Base-by-base conservation (phyloP, 2,888 invertebrate species). In the Ceramica pisi region DNA sequence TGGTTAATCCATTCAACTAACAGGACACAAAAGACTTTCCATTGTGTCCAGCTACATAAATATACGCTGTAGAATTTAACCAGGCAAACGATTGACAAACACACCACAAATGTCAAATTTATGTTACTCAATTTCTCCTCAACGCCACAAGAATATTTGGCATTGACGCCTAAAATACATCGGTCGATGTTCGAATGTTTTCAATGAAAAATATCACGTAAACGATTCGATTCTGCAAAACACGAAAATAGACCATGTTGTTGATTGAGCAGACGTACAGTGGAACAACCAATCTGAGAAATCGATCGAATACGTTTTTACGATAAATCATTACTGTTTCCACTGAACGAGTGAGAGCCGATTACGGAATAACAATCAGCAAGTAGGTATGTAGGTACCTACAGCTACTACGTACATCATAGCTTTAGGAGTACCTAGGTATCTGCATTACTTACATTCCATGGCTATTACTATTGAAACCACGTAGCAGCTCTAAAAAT, bases 401-500 rank as follows among this genome's bases (percentile, higher is more conserved):
- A 41, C 6, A 41, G 10, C 5, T 8, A n/a, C 9, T 35, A 38
- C 12, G 5, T 46, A 63, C 35, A n/a, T 23, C 19, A 38, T 31
- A 53, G 10, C 44, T 57, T 46, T 48, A 59, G 23, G 35, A 55
- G 55, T 56, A 56, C 12, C 6, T 31, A 31, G 31, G 10, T 56
- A 31, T 0, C 2, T 21, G 65, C 7, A 21, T 57, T 62, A 48
- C 19, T 10, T 35, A 51, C 26, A 8, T 19, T 21, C 48, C 16
- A 41, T 69, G 44, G 16, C 26, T 38, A 65, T 79, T 67, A 63
- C 31, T 53, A 79, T 53, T 78, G 41, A 16, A 78, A 67, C 46
- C 82, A 83, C 78, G 77, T 83, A 72, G 57, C 57, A 59, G n/a
- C 48, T 81, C 71, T 65, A 81, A 78, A 81, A 82, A 67, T 73